Evolutionary conservation across 1,140 invertebrate species (phyloP).

Genomic region (Bactericera cockerelli): DNA sequence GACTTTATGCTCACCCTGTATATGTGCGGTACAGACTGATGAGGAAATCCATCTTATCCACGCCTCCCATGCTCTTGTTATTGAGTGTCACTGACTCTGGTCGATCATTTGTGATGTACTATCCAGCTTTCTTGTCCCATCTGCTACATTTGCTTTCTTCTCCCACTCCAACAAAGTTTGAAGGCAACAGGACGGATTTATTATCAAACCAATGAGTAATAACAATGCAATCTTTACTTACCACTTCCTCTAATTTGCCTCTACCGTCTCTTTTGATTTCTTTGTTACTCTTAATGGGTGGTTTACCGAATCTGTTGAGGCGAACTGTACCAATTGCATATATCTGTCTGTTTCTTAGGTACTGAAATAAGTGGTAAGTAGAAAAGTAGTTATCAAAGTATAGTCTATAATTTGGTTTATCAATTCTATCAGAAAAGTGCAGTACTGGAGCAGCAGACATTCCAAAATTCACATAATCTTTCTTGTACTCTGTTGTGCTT

Average conservation of each 20-base stretch:
- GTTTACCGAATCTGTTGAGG: conserved; percentile 14
- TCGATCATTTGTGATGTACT: conserved; percentile 24
- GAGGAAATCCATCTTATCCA: conserved; percentile 25
- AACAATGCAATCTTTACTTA: conserved; percentile 12
- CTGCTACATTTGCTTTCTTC: conserved; percentile 18
- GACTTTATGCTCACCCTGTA: no score
- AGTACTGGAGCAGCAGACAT: conserved; percentile 7
- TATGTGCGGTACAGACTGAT: conserved; percentile 18
- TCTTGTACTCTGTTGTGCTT: conserved; percentile 6
- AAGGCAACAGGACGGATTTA: conserved; percentile 10
- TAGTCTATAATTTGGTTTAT: conserved; percentile 8
- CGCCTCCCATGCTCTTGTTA: conserved; percentile 30
- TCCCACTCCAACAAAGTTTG: conserved; percentile 18
- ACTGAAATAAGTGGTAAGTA: conserved; percentile 9
- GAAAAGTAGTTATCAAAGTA: conserved; percentile 15
- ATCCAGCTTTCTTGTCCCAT: conserved; percentile 25
- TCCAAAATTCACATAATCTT: conserved; percentile 10
- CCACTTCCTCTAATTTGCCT: conserved; percentile 11
- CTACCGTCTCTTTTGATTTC: conserved; percentile 12
- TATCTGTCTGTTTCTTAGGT: conserved; percentile 9
- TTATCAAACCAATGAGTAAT: conserved; percentile 19
- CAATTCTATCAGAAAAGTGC: conserved; percentile 12
- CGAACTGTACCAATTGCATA: conserved; percentile 16
- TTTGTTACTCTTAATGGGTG: conserved; percentile 11
- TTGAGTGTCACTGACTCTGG: conserved; percentile 28